Evolutionary conservation across 2,888 invertebrate genomes (phyloP), one percentile per base, ranked within the genome.

Genomic region (Lasius platythorax): DNA sequence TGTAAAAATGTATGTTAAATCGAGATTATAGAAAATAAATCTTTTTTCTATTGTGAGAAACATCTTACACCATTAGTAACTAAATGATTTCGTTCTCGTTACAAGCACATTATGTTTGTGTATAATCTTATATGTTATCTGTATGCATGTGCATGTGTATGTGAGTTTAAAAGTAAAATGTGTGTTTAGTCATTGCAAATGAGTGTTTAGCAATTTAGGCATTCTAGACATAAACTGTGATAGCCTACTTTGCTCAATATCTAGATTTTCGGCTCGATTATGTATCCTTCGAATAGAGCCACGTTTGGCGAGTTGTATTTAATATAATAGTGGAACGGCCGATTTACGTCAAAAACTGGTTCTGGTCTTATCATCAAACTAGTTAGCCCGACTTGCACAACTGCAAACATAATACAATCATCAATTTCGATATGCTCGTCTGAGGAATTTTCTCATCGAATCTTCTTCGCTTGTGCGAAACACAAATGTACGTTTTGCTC

Each of bases 291-390:
- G 43, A 87, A 87, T 15, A 88, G n/a, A 33, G n/a, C 8, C 11
- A 63, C 28, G 1, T 58, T 56, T 37, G 23, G 43, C 15, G 67
- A 46, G 11, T 12, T 85, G 67, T 67, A 2, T n/a, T 63, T 53
- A 50, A 87, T 86, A 15, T 64, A 37, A 58, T 63, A 88, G 56
- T 74, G 70, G 61, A 83, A 87, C 28, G 86, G 79, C 40, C 64
- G 79, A 63, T 87, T 86, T 66, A 75, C 56, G 11, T 73, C 23
- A 50, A 83, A 46, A 53, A n/a, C 8, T 56, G 50, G 12, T 11
- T 33, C 8, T 43, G 40, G 12, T 37, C 0, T 0, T 40, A 68
- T 9, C 12, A 15, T 0, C 8, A 37, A 30, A 46, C 58, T 33
- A 37, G 0, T 0, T 5, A 5, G 11, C 46, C 28, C 0, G 40